A percentile compares a stretch with the other conserved stretches of the same genome.
Evolutionary conservation across 2,797 vertebrate genomes (phyloP).

Genomic region (Kryptolebias ocellatus): DNA sequence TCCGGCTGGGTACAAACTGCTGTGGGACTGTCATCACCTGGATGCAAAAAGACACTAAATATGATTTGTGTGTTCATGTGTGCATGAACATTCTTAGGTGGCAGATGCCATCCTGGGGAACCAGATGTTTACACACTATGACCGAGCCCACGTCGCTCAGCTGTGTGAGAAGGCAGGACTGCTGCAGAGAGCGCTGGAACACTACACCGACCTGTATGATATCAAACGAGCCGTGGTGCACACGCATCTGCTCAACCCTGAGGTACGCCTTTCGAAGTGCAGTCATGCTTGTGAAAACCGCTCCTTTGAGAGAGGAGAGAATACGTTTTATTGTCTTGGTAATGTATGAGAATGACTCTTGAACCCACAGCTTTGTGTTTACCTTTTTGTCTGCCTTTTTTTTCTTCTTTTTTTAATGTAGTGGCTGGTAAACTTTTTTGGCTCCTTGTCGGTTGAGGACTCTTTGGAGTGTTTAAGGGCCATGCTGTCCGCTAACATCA

Average conservation of each 20-base stretch:
- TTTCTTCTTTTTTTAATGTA: slow-evolving; percentile 46
- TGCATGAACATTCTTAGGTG: slow-evolving; percentile 78
- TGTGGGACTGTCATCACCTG: neutral
- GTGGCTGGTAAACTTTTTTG: slow-evolving; percentile 95
- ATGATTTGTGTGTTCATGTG: slow-evolving; percentile 28
- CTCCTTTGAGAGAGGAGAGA: neutral
- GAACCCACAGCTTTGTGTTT: neutral
- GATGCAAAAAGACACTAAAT: neutral
- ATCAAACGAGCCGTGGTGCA: slow-evolving; percentile 92
- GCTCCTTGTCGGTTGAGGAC: slow-evolving; percentile 91
- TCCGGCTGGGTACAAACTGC: neutral
- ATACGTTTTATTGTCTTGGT: slow-evolving; percentile 8
- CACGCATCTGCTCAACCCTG: slow-evolving; percentile 90
- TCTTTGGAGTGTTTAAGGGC: slow-evolving; percentile 94
- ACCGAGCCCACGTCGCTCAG: slow-evolving; percentile 90
- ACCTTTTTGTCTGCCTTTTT: neutral
- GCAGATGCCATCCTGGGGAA: slow-evolving; percentile 95
- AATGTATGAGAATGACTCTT: slow-evolving; percentile 15
- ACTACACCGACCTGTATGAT: slow-evolving; percentile 90
- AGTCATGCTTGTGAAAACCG: slow-evolving; percentile 12
- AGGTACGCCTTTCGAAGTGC: slow-evolving; percentile 77
- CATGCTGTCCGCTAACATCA: slow-evolving; percentile 96
- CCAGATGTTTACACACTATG: slow-evolving; percentile 95
- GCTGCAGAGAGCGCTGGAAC: slow-evolving; percentile 90
- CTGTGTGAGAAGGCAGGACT: slow-evolving; percentile 94